Conservation (phyloP, 2,888 invertebrate genomes). For the Nymphalis polychloros region DNA sequence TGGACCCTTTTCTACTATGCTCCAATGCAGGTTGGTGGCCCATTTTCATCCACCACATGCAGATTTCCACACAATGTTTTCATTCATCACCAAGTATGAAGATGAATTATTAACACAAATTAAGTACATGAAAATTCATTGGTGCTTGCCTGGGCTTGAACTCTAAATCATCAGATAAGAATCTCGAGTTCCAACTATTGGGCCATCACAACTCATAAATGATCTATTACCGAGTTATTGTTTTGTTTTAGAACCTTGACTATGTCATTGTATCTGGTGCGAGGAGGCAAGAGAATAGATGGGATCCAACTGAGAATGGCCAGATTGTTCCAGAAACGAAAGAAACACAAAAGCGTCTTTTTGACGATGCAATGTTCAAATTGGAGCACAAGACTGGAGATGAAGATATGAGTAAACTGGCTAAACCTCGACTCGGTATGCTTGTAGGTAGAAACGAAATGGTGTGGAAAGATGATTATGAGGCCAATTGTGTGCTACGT, state of each 20-base stretch:
- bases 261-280: slow-evolving; percentile 98
- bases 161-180: no score
- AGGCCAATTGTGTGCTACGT: slow-evolving; percentile 92
- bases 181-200: no score
- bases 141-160: no score
- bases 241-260: slow-evolving; percentile 91
- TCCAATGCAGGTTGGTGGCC: no score
- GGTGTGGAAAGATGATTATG: slow-evolving; percentile 95
- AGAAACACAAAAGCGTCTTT: slow-evolving; percentile 92
- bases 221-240: neutral
- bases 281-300: slow-evolving; percentile 97
- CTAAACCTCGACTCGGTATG: slow-evolving; percentile 87
- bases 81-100: no score
- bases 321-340: slow-evolving; percentile 96
- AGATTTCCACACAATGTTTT: no score
- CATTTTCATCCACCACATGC: no score
- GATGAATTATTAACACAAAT: no score
- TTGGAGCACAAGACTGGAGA: slow-evolving; percentile 96
- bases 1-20: no score
- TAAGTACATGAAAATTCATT: no score
- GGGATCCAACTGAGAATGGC: slow-evolving; percentile 98
- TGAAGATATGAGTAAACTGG: slow-evolving; percentile 84
- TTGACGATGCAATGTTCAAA: slow-evolving; percentile 98
- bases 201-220: no score
- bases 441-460: slow-evolving; percentile 90